Evolutionary conservation across 1,140 invertebrate genomes (phyloP).

Genomic region (Mercenaria mercenaria): DNA sequence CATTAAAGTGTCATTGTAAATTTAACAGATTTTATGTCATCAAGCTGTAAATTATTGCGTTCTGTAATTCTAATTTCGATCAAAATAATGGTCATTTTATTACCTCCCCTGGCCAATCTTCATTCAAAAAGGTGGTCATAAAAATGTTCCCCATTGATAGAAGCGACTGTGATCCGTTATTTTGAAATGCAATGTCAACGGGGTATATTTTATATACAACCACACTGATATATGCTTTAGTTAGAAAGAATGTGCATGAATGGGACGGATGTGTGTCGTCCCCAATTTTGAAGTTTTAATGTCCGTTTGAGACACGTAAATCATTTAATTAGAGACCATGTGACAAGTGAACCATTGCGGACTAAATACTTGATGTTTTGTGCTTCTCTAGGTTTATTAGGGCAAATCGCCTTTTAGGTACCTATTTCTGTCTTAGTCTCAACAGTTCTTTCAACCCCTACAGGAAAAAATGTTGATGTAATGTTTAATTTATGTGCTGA

Average conservation of each 20-base stretch:
- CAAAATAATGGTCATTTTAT: constrained; percentile 52
- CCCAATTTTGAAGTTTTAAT: constrained; percentile 61
- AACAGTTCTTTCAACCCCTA: too few relatives aligned
- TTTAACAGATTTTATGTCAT: constrained; percentile 63
- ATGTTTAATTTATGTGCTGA: too few relatives aligned
- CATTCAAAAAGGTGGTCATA: constrained; percentile 35
- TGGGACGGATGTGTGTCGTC: constrained; percentile 51
- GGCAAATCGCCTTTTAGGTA: neutral
- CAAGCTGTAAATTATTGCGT: constrained; percentile 56
- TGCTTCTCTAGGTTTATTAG: neutral
- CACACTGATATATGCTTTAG: constrained; percentile 41
- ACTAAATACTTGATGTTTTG: constrained; percentile 16
- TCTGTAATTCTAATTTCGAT: constrained; percentile 61
- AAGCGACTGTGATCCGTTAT: constrained; percentile 34
- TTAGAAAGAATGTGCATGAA: constrained; percentile 46
- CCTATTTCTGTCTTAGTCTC: too few relatives aligned
- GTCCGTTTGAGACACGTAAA: constrained; percentile 49
- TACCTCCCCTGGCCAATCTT: constrained; percentile 17
- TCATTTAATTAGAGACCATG: constrained; percentile 57
- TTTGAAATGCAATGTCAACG: constrained; percentile 55
- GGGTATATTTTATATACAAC: constrained; percentile 1
- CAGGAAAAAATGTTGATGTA: too few relatives aligned
- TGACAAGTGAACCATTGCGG: constrained; percentile 32
- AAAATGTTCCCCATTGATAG: constrained; percentile 53
- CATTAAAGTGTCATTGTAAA: constrained; percentile 68